phyloP scores from a whole-genome alignment of 2,888 invertebrate genomes.

The Philereme vetulata region DNA sequence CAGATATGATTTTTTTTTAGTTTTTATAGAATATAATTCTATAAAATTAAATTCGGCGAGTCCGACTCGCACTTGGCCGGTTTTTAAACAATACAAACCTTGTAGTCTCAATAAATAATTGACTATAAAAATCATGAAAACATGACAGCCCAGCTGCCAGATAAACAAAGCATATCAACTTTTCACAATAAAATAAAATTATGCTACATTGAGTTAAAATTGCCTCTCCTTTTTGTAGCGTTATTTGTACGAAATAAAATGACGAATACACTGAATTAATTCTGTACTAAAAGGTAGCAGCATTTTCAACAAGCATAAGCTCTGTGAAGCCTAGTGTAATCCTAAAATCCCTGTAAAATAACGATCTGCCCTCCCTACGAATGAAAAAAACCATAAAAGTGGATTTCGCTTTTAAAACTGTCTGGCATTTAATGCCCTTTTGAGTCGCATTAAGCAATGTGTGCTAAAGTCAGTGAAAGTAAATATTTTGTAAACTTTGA shows the following conservation, averaged over 20 bases:
- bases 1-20: no score
- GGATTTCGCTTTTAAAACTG: constrained; percentile 34
- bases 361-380: constrained; percentile 32
- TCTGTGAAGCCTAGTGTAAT: constrained; percentile 36
- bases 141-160: no score
- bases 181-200: no score
- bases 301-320: constrained; percentile 40
- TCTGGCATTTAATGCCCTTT: constrained; percentile 32
- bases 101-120: no score
- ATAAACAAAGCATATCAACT: no score
- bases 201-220: not conserved
- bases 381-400: constrained; percentile 36
- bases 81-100: no score
- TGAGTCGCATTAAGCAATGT: constrained; percentile 22
- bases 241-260: constrained; percentile 10
- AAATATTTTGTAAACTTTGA: constrained; percentile 8
- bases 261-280: constrained; percentile 28
- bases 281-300: constrained; percentile 31
- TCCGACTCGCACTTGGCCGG: no score
- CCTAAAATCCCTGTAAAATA: constrained; percentile 40
- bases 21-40: no score
- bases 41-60: no score
- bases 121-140: no score
- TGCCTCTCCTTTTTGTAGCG: constrained; percentile 2
- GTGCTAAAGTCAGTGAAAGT: constrained; percentile 17